Base-by-base conservation (phyloP, 2,888 invertebrate species). In the Ophioninae sp. region DNA sequence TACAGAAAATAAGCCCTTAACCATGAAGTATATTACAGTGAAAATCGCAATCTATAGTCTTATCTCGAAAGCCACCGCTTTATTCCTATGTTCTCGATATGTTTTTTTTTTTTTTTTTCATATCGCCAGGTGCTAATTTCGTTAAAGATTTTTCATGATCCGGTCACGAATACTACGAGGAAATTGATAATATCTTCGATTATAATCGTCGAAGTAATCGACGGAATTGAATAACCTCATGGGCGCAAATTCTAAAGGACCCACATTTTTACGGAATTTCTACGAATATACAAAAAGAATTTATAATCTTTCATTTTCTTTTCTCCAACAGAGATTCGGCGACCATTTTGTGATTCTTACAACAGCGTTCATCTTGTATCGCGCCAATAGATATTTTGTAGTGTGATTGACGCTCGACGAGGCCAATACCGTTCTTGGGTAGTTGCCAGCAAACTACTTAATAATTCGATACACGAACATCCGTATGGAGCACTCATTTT, bases 371-470 rank as follows among this genome's bases (percentile, higher is more conserved):
- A 70, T 67, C 44, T 65, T 65, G 39, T 8, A 8, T 10, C 65
- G 17, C n/a, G 5, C 13, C 17, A 17, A 21, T 39, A 39, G n/a
- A 39, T 8, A 65, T 68, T 68, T 68, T 30, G 50, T 50, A 23
- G 50, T 7, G 23, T 23, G 50, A 50, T 50, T 50, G 13, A 50
- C 50, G 50, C 50, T 6, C 50, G 50, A 37, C 39, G 6, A 39
- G 2, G 44, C 50, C 23, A 61, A 72, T 61, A 41, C 20, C 41
- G 8, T 64, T 61, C 3, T 61, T 73, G 30, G 17, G 72, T 73
- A 73, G 72, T 73, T 61, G 72, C 72, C 72, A 78, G 78, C 70
- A 78, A 72, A 68, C 68, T 73, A 73, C 61, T 23, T 61, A 21
- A 17, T 41, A 7, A 41, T 1, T 21, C 39, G 61, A 23, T 20